Base-by-base conservation (phyloP, 2,113 vertebrate species). In the Micronycteris hirsuta region DNA sequence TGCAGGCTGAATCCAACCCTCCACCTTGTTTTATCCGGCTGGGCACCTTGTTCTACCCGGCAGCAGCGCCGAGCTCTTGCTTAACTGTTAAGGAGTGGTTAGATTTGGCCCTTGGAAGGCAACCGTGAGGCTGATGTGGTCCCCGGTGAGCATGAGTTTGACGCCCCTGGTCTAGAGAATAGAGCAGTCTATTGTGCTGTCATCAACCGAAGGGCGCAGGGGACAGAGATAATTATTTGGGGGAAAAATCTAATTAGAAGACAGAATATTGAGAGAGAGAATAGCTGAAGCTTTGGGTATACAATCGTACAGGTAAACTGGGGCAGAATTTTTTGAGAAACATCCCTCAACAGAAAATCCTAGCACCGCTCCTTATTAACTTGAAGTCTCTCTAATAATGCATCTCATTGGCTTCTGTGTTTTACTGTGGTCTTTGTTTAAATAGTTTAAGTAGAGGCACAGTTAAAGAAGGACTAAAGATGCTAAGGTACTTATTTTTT, bases 251-350 rank as follows among this genome's bases (percentile, higher is more conserved):
- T 67, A 15, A 26, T 89, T 90, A 73, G n/a, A 88, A 85, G 67
- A 68, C 31, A 56, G n/a, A 93, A 74, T 74, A 81, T 74, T 61
- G 31, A 93, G 61, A 52, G 73, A 89, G 94, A 78, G 5, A 84
- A 19, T 67, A 84, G 71, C 22, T 76, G 38, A 92, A 82, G 36
- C 61, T 84, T 67, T 93, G 65, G 54, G 13, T 73, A 8, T 43
- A 52, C 28, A 68, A 0, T 63, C 87, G 36, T 65, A 41, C 38
- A 65, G 54, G 28, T 19, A 65, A 78, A 84, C 3, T 20, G 33
- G 31, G 19, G n/a, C 61, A 90, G n/a, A 86, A 26, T 49, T 63
- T 95, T 89, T 96, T 92, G 52, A 94, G 86, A 71, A 82, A 82
- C 28, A 38, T 56, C 14, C 15, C 7, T 56, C 4, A 83, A 41